Percentiles rank a stretch among this genome's conserved stretches.
Conservation (phyloP, 2,888 invertebrate genomes). For the Argynnis bischoffii region DNA sequence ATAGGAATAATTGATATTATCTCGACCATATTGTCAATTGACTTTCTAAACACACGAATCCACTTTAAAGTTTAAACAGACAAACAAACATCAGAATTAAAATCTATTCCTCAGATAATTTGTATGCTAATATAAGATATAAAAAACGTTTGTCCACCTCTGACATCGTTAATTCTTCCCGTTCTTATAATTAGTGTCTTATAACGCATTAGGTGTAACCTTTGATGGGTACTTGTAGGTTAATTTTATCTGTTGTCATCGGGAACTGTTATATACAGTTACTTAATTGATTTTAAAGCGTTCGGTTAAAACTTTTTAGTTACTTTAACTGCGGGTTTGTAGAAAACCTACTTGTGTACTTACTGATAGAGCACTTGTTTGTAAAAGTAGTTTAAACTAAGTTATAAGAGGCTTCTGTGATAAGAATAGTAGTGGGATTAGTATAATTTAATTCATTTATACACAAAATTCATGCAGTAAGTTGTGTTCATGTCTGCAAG, state of each 20-base stretch:
- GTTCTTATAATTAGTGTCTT: constrained; percentile 61
- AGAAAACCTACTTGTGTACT: too few relatives aligned
- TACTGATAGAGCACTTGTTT: too few relatives aligned
- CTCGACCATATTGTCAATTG: constrained; percentile 30
- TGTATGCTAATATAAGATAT: constrained; percentile 51
- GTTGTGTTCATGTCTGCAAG: too few relatives aligned
- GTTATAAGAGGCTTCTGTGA: too few relatives aligned
- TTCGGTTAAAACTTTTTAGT: constrained; percentile 7
- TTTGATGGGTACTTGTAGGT: constrained; percentile 56
- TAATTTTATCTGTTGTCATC: constrained; percentile 51
- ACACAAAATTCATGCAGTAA: too few relatives aligned
- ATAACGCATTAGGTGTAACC: constrained; percentile 52
- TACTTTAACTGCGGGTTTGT: constrained; percentile 1
- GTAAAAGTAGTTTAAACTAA: too few relatives aligned
- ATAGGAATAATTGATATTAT: constrained; percentile 32
- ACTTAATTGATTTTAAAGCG: not conserved
- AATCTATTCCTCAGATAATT: constrained; percentile 41
- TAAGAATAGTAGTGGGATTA: too few relatives aligned
- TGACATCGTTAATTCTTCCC: constrained; percentile 49
- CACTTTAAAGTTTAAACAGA: constrained; percentile 27
- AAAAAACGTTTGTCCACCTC: constrained; percentile 44
- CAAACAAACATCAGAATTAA: constrained; percentile 30
- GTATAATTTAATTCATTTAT: too few relatives aligned
- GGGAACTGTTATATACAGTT: constrained; percentile 25
- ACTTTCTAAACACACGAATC: constrained; percentile 36